A percentile compares a stretch with the other conserved stretches of the same genome.
Evolutionary conservation across 2,113 vertebrate species (phyloP).

Genomic region (Eclectus roratus): DNA sequence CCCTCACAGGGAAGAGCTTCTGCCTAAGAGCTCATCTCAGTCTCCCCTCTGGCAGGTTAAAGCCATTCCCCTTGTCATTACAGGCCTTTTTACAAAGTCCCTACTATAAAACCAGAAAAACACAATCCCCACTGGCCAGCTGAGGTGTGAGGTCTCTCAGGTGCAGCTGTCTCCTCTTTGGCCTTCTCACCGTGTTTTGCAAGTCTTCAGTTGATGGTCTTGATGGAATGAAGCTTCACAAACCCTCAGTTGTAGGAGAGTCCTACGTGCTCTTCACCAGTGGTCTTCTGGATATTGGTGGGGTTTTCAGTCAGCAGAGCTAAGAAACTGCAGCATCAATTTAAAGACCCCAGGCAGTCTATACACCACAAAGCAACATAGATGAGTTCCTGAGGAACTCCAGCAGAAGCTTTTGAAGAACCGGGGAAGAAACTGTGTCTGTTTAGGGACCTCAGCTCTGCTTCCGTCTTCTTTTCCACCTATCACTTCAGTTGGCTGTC

Average conservation of each 20-base stretch:
- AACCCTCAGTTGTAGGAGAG: background rate
- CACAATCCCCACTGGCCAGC: background rate
- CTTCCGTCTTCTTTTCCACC: background rate
- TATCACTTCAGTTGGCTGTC: background rate
- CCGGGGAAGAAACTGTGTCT: background rate
- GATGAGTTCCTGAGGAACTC: background rate
- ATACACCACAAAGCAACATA: background rate
- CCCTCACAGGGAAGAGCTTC: too few relatives aligned
- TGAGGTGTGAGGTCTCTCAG: background rate
- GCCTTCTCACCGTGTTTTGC: background rate
- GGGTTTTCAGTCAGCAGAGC: background rate
- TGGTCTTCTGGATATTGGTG: background rate
- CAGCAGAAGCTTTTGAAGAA: background rate
- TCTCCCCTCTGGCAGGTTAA: background rate
- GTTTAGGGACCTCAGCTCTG: background rate
- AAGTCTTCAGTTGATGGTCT: accelerated
- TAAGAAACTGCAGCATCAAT: background rate
- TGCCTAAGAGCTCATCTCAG: background rate
- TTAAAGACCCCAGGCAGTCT: background rate
- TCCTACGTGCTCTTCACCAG: background rate
- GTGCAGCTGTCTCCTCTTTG: background rate
- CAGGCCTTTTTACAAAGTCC: background rate
- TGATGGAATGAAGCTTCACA: background rate
- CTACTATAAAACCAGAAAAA: background rate
- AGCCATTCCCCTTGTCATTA: background rate